Percentiles rank a stretch among this genome's conserved stretches.
These are phyloP conservation scores for Rhinoderma darwinii DNA, from an alignment of 2,113 vertebrate genomes.

Conservation along the genomic window DNA sequence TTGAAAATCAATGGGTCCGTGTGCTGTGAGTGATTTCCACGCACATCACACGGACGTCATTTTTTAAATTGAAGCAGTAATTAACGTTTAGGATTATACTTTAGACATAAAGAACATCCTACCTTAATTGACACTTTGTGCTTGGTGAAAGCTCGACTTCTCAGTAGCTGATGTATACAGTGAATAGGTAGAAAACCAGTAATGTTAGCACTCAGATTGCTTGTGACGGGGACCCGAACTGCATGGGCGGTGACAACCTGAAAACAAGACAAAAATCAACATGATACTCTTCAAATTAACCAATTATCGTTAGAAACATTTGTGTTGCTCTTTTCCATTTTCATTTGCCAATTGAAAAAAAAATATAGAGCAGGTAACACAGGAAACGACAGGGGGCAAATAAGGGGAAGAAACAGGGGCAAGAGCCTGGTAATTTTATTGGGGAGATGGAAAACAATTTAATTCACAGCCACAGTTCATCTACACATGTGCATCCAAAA, in stretches of 20 bases:
- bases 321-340: background rate
- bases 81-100: too few relatives aligned
- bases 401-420: too few relatives aligned
- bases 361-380: background rate
- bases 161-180: conserved; percentile 96
- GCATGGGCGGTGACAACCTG: conserved; percentile 98
- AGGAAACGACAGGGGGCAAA: too few relatives aligned
- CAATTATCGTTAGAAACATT: background rate
- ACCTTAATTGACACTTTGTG: conserved; percentile 99
- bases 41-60: too few relatives aligned
- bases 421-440: too few relatives aligned
- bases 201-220: conserved; percentile 94
- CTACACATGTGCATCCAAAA: too few relatives aligned
- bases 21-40: too few relatives aligned
- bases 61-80: too few relatives aligned
- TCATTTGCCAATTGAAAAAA: background rate
- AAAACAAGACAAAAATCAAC: background rate
- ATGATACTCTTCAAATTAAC: background rate
- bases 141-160: conserved; percentile 96
- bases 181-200: conserved; percentile 96
- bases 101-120: conserved; percentile 26
- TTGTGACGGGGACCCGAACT: conserved; percentile 93
- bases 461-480: too few relatives aligned
- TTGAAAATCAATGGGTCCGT: too few relatives aligned
- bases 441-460: too few relatives aligned